Evolutionary conservation across 2,113 vertebrate species (phyloP), one percentile per base, ranked within the genome.

Genomic region (Pterocles orientalis): DNA sequence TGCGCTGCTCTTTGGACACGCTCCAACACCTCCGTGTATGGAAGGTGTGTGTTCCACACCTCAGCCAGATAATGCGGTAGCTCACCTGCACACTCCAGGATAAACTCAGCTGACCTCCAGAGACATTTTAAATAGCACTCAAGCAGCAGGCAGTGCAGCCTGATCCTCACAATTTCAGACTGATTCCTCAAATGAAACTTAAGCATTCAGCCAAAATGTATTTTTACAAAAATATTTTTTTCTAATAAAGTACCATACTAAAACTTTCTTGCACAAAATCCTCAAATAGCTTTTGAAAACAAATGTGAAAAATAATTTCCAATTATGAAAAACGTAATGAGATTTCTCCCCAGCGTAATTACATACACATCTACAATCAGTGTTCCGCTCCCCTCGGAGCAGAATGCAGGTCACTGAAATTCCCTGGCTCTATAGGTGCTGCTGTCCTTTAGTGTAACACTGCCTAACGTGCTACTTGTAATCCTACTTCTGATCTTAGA

Each of bases 401-500:
- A 66, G 68, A 82, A 57, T 16, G 66, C 31, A 82, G 57, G 36
- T 19, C 75, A 48, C 70, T 65, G 81, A 84, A 84, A 84, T 60
- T 50, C 72, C 76, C 71, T 68, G 56, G 60, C 14, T 71, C 31
- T 31, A 7, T 48, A 68, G 92, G 56, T 82, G 86, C 92, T 93
- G 60, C 86, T 60, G 64, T 86, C 57, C 64, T 34, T 33, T 39
- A 83, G 72, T 23, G 34, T 71, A 86, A 84, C 69, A 34, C 4
- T 79, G 88, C 82, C 85, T 71, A 75, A 60, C 83, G 73, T 83
- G 79, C 93, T 93, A 62, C 82, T 90, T 36, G 20, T 77, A 92
- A 90, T 93, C 51, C 64, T 58, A 41, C 51, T 95, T 78, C 77
- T 95, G 91, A 94, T 91, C 95, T 84, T 21, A 84, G 82, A 80